Percentiles rank a stretch among this genome's conserved stretches.
Evolutionary conservation across 2,888 invertebrate species (phyloP).

Genomic region (Pyrrhosoma nymphula): DNA sequence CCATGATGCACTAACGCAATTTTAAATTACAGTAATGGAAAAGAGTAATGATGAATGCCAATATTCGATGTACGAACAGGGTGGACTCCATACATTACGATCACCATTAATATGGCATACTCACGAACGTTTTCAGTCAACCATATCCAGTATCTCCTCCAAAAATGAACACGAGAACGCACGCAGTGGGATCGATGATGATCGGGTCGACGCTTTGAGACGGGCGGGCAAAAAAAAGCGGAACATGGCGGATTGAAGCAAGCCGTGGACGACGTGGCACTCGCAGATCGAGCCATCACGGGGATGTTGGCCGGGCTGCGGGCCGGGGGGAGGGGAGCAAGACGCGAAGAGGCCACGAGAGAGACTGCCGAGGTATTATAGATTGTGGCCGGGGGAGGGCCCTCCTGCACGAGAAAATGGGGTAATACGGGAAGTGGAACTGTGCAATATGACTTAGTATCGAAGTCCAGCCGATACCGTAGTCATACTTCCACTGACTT

Average conservation of each 20-base stretch:
- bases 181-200: not conserved
- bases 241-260: conserved; percentile 9
- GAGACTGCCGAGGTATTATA: not conserved
- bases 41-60: no score
- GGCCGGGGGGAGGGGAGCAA: not conserved
- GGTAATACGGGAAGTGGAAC: not conserved
- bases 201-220: not conserved
- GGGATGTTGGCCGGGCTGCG: not conserved
- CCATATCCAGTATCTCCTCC: no score
- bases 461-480: not conserved
- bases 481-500: no score
- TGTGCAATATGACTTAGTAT: not conserved
- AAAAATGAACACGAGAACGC: not conserved
- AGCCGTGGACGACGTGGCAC: not conserved
- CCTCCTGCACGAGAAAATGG: not conserved
- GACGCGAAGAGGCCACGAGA: not conserved
- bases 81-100: no score
- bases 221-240: not conserved
- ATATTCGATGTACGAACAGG: no score
- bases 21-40: no score
- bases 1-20: no score
- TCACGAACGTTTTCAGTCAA: no score
- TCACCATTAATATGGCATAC: no score
- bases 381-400: not conserved
- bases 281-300: not conserved